Conservation (phyloP, 2,113 vertebrate genomes). For the Puma concolor region DNA sequence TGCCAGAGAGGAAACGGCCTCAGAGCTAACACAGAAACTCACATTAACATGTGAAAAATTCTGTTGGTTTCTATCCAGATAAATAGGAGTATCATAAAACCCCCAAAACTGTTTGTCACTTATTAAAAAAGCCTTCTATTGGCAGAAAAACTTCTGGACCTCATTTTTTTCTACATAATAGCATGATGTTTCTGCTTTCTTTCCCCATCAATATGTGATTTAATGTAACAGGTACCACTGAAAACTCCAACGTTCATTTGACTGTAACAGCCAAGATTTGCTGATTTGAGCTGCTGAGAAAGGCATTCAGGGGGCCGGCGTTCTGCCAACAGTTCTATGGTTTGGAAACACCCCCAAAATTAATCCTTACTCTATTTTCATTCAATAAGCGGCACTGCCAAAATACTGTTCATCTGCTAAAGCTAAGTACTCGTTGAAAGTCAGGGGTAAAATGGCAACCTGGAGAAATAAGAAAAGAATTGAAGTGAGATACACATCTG, state of each 20-base stretch:
- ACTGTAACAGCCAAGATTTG: conserved; percentile 53
- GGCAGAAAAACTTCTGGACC: not conserved
- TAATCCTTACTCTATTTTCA: conserved; percentile 50
- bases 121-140: conserved; percentile 30
- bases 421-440: conserved; percentile 30
- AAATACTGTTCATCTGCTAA: conserved; percentile 30
- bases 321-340: conserved; percentile 33
- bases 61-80: conserved; percentile 36
- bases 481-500: conserved; percentile 39
- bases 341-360: conserved; percentile 45
- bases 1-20: conserved; percentile 22
- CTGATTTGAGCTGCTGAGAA: conserved; percentile 51
- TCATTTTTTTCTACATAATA: not conserved
- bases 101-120: not conserved
- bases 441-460: conserved; percentile 44
- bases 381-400: conserved; percentile 35
- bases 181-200: conserved; percentile 63
- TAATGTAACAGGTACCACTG: conserved; percentile 58
- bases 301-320: conserved; percentile 36
- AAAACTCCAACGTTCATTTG: conserved; percentile 45
- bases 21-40: conserved; percentile 11
- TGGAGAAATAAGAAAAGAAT: conserved; percentile 44
- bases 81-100: conserved; percentile 50
- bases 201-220: conserved; percentile 56
- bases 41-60: conserved; percentile 16